These are phyloP conservation scores for Micronycteris hirsuta DNA, from an alignment of 2,113 vertebrate species.

Conservation along the genomic window DNA sequence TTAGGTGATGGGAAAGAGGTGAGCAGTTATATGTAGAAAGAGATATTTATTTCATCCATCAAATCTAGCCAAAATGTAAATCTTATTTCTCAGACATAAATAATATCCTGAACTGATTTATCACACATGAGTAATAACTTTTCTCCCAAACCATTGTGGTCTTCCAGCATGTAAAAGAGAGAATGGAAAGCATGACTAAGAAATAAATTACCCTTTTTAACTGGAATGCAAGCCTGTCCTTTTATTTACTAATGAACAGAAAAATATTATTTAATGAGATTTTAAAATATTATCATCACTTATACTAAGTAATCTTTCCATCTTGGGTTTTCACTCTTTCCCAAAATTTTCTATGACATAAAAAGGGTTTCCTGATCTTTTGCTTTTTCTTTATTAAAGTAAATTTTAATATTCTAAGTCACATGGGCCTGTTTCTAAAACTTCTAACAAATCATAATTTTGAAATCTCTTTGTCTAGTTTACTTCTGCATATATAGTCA, in stretches of 20 bases:
- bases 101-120: constrained; percentile 40
- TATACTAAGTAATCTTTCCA: background rate
- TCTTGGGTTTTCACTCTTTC: background rate
- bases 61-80: constrained; percentile 4
- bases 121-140: background rate
- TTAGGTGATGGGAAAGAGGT: background rate
- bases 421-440: constrained; percentile 9
- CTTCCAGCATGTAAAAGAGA: constrained; percentile 28
- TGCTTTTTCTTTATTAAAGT: constrained; percentile 22
- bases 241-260: background rate
- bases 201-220: constrained; percentile 39
- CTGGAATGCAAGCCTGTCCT: background rate
- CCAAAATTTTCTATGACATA: background rate
- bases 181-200: background rate
- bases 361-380: constrained; percentile 22
- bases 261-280: constrained; percentile 32
- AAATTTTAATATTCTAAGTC: constrained; percentile 29
- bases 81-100: constrained; percentile 21
- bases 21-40: background rate
- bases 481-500: background rate
- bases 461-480: constrained; percentile 6
- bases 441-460: constrained; percentile 24
- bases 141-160: constrained; percentile 27
- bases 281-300: constrained; percentile 6
- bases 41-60: constrained; percentile 1